phyloP scores from a whole-genome alignment of 1,140 invertebrate genomes.

The Meloidogyne exigua region DNA sequence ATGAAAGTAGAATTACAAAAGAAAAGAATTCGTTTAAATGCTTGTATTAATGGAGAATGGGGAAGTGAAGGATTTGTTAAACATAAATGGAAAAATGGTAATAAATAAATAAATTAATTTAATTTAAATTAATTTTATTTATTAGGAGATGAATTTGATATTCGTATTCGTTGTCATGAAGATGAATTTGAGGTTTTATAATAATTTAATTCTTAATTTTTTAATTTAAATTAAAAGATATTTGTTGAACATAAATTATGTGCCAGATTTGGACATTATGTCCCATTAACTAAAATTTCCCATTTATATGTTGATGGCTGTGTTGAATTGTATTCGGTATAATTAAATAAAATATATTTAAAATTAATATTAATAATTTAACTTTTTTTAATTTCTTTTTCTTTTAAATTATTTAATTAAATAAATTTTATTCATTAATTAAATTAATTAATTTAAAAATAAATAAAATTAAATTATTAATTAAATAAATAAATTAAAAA shows the following conservation, averaged over 20 bases:
- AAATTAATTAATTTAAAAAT: no score
- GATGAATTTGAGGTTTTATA: constrained; percentile 50
- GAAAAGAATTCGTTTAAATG: constrained; percentile 55
- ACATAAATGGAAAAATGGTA: constrained; percentile 51
- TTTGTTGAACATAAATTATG: constrained; percentile 62
- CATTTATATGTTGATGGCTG: constrained; percentile 62
- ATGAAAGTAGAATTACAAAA: constrained; percentile 52
- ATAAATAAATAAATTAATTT: background rate
- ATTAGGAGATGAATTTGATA: constrained; percentile 61
- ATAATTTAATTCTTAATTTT: background rate
- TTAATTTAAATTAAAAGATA: constrained; percentile 40
- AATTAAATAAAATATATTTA: background rate
- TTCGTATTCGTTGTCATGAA: constrained; percentile 59
- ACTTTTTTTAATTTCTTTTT: background rate
- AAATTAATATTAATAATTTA: constrained; percentile 6
- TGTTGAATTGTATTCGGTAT: constrained; percentile 54
- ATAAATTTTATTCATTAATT: no score
- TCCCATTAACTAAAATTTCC: constrained; percentile 52
- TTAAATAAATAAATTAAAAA: background rate
- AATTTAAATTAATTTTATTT: no score
- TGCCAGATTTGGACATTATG: constrained; percentile 61
- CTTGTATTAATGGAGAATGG: constrained; percentile 63
- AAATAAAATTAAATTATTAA: no score
- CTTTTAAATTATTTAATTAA: constrained; percentile 14
- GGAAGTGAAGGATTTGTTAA: constrained; percentile 58